Evolutionary conservation across 1,140 invertebrate species (phyloP), one percentile per base, ranked within the genome.

Genomic region (Holotrichia oblita): DNA sequence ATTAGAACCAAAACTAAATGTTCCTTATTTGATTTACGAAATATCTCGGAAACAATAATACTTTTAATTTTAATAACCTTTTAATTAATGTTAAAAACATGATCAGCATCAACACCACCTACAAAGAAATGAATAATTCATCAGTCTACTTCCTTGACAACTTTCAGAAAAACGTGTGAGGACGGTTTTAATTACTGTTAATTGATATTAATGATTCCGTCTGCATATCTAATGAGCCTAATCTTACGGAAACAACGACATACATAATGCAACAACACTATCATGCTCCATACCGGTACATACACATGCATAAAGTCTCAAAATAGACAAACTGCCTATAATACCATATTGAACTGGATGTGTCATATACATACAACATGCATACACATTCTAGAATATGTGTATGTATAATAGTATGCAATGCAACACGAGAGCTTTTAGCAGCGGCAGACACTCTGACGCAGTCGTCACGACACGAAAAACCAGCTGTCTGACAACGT

Each of bases 141-240:
- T n/a, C n/a, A n/a, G n/a, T n/a, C n/a, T n/a, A n/a, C n/a, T n/a
- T n/a, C n/a, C n/a, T n/a, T n/a, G n/a, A n/a, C 44, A 48, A 2
- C 44, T 48, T 48, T 8, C 12, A 12, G 22, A 64, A 64, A n/a
- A 64, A 64, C 61, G 61, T 64, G 17, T 6, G 61, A 64, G 61
- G 61, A 64, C 61, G 17, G 17, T 64, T 64, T 22, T 64, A 64
- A 64, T 64, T 64, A 64, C 61, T 64, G 61, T 64, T 64, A 64
- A 64, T 64, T 64, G 61, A 64, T 64, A 64, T 64, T 64, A 64
- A 64, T 64, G 61, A 64, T 17, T 17, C 17, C 61, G 61, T 64
- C 61, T 64, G 61, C 61, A 64, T 64, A 64, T 64, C 17, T 64
- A 64, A 64, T 64, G 61, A 64, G 24, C 61, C 61, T 17, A 64